phyloP scores from a whole-genome alignment of 2,113 vertebrate species.

The Regulus satrapa region DNA sequence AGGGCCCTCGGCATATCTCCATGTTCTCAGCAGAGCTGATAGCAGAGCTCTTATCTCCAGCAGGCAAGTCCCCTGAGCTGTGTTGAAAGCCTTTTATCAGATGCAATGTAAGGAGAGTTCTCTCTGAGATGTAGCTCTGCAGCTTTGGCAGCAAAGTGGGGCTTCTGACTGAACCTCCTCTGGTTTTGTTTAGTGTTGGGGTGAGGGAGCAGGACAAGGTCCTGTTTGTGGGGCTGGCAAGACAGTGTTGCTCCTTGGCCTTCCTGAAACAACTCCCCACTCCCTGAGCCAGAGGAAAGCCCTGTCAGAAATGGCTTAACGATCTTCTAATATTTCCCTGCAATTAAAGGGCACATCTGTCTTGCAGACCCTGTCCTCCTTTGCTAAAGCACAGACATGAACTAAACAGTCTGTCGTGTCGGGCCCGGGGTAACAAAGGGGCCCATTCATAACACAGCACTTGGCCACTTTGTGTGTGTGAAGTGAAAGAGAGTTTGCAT shows the following conservation, averaged over 20 bases:
- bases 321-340: constrained; percentile 81
- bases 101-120: background rate
- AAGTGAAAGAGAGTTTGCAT: constrained; percentile 74
- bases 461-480: constrained; percentile 44
- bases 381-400: constrained; percentile 74
- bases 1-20: constrained; percentile 39
- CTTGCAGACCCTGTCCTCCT: constrained; percentile 77
- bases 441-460: constrained; percentile 74
- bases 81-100: constrained; percentile 60
- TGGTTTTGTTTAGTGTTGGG: constrained; percentile 11
- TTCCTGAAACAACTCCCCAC: background rate
- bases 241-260: constrained; percentile 2
- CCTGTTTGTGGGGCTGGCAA: constrained; percentile 10
- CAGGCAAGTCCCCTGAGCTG: constrained; percentile 28
- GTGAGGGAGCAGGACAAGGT: constrained; percentile 30
- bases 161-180: constrained; percentile 20
- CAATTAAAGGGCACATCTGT: constrained; percentile 83
- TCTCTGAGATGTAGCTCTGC: background rate
- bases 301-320: constrained; percentile 76
- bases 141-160: constrained; percentile 1
- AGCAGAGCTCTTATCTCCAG: constrained; percentile 21
- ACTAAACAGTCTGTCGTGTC: constrained; percentile 81
- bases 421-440: constrained; percentile 75
- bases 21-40: constrained; percentile 41
- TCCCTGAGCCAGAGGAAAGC: constrained; percentile 65